Evolutionary conservation across 2,113 vertebrate species (phyloP).

Genomic region (Mormoops blainvillei): DNA sequence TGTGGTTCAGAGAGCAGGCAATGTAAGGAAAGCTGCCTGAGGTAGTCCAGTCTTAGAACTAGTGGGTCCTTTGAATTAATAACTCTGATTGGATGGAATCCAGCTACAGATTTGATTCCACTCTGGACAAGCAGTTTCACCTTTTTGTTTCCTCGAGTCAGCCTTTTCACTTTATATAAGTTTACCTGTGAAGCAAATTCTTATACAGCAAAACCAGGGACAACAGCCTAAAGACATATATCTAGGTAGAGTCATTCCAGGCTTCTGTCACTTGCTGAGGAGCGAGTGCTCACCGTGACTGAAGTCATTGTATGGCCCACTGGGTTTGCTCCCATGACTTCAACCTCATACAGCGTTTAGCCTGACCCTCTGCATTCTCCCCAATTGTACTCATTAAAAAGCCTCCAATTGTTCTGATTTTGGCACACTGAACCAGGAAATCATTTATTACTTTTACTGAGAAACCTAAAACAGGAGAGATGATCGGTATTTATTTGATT

Average conservation of each 20-base stretch:
- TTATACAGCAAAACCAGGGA: background rate
- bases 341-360: accelerated
- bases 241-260: background rate
- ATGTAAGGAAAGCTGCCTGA: background rate
- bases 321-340: background rate
- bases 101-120: background rate
- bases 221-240: accelerated
- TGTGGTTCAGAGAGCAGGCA: background rate
- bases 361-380: background rate
- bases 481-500: background rate
- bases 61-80: background rate
- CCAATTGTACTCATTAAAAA: background rate
- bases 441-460: background rate
- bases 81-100: accelerated
- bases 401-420: background rate
- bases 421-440: background rate
- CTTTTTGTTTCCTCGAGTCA: background rate
- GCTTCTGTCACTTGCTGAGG: background rate
- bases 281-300: accelerated
- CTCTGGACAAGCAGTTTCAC: background rate
- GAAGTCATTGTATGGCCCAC: background rate
- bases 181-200: background rate
- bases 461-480: background rate
- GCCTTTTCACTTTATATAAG: background rate
- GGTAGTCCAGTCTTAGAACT: background rate